These are phyloP conservation scores for Papilio polyxenes DNA, from an alignment of 1,140 invertebrate genomes.

Conservation along the genomic window DNA sequence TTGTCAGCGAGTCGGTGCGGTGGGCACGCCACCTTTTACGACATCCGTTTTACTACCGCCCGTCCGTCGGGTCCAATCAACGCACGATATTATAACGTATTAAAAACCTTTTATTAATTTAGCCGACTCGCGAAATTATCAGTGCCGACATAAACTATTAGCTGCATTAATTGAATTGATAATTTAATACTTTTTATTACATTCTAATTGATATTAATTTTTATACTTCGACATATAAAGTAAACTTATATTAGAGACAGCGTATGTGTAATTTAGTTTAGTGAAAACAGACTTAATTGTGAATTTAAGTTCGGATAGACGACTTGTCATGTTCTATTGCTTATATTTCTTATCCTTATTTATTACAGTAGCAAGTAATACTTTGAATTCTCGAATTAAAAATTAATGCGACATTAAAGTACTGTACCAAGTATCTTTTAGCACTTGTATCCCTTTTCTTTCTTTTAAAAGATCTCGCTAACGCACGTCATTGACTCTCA, in stretches of 20 bases:
- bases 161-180: slow-evolving; percentile 21
- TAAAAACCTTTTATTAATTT: slow-evolving; percentile 41
- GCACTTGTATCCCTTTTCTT: background rate
- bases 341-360: background rate
- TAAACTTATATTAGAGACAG: background rate
- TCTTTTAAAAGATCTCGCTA: background rate
- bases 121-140: slow-evolving; percentile 33
- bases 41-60: slow-evolving; percentile 56
- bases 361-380: background rate
- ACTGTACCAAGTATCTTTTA: background rate
- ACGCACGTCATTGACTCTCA: background rate
- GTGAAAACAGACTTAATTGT: background rate
- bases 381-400: background rate
- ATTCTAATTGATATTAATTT: background rate
- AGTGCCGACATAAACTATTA: background rate
- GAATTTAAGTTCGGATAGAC: too few relatives aligned
- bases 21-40: slow-evolving; percentile 55
- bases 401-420: background rate
- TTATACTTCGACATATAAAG: background rate
- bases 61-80: slow-evolving; percentile 38
- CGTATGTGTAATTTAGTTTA: background rate
- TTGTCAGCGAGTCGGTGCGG: slow-evolving; percentile 43
- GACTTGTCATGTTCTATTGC: too few relatives aligned
- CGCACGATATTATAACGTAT: slow-evolving; percentile 27
- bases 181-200: slow-evolving; percentile 15